Evolutionary conservation across 2,888 invertebrate species (phyloP), one percentile per base, ranked within the genome.

Genomic region (Mellilla xanthometata): DNA sequence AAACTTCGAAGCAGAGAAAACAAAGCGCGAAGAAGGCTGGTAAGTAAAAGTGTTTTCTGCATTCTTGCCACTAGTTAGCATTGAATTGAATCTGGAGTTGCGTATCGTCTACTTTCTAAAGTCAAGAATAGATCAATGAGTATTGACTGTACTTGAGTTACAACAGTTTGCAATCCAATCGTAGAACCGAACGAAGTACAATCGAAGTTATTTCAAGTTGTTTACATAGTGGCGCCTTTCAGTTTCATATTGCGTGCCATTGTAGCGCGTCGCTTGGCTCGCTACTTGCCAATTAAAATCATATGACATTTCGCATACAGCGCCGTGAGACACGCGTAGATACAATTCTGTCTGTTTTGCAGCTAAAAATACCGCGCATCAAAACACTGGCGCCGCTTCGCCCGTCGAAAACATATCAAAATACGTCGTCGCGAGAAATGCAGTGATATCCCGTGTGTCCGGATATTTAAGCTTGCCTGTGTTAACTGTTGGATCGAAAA

Each of bases 281-380:
- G 49, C 50, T 50, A 49, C 59, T 62, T 76, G 77, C 80, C 80
- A 81, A 76, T 72, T 65, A 57, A 60, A 76, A 82, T 87, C 87
- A 87, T 87, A 87, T 87, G 87, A 87, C 82, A 78, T 58, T 71
- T 60, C 56, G 56, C 61, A 62, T 58, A 67, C 72, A 75, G 82
- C 84, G 85, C 81, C 86, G 71, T 72, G 59, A 68, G 65, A 62
- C 65, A 68, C 62, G 63, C 62, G 49, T 60, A 54, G 63, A 62
- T 68, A 50, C 29, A 29, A 34, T 19, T 67, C 71, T 77, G 72
- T 83, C 74, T 81, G 63, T 74, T 69, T 80, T 83, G 31, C 78
- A 89, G 88, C 80, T 85, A 89, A 86, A 84, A 88, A 87, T 88
- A 88, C 71, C 60, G 60, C 77, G 52, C 73, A 81, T 76, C 81